Base-by-base conservation (phyloP, 1,140 invertebrate genomes). In the Phymastichus coffea region DNA sequence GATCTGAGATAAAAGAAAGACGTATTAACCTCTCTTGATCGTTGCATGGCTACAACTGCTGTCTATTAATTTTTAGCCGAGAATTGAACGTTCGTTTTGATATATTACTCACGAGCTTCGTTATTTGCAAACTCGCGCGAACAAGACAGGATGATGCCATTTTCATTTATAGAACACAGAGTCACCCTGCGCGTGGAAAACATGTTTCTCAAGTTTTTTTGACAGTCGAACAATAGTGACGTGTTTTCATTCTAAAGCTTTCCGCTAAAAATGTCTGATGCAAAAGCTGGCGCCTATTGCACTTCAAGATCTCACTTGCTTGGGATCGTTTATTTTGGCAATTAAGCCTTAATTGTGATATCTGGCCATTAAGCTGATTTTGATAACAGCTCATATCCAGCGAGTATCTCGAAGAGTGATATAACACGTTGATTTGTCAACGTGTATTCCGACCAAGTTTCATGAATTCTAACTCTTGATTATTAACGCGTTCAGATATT, bases 201-300 rank as follows among this genome's bases (percentile, higher is more conserved):
- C 38, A 54, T 25, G 35, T 54, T 54, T 54, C 38, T 26, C 22
- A 41, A 30, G 40, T 19, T 54, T 54, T 28, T 28, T n/a, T n/a
- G n/a, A n/a, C n/a, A n/a, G n/a, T n/a, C n/a, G n/a, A n/a, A n/a
- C n/a, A n/a, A n/a, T n/a, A n/a, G n/a, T n/a, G n/a, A n/a, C n/a
- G n/a, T n/a, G n/a, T n/a, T 47, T 44, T 44, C 10, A 23, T 23
- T 23, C 14, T 10, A 3, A 8, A 37, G 14, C 35, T 20, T 44
- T 17, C 28, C 20, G 35, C 19, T 15, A 17, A 38, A 20, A 17
- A 19, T 14, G 17, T 23, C 48, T 66, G 49, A 66, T 12, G 59
- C 63, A 66, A 64, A 66, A 38, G n/a, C n/a, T 53, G 23, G 1
- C 14, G 19, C 3, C 10, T 51, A 20, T 51, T 51, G n/a, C 48